A percentile compares a stretch with the other conserved stretches of the same genome.
These are phyloP conservation scores for Nymphicus hollandicus DNA, from an alignment of 2,113 vertebrate genomes.

Conservation along the genomic window DNA sequence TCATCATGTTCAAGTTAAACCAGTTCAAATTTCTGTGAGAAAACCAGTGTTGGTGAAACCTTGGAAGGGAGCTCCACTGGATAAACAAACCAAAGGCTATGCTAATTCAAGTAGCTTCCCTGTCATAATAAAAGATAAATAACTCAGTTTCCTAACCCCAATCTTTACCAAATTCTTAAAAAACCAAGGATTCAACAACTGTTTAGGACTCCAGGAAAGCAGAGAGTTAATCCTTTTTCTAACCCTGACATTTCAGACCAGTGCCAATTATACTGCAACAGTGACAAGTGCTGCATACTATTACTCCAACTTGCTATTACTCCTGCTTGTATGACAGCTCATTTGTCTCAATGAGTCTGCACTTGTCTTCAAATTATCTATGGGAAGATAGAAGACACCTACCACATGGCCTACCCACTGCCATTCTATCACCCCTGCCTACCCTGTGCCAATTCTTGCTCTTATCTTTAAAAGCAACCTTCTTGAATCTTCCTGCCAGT, in stretches of 20 bases:
- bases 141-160: background rate
- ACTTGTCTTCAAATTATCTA: background rate
- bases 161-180: background rate
- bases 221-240: background rate
- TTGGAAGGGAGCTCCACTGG: background rate
- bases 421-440: background rate
- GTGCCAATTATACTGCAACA: background rate
- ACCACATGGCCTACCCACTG: background rate
- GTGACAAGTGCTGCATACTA: background rate
- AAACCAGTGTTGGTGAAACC: background rate
- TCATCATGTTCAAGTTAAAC: background rate
- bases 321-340: background rate
- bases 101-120: background rate
- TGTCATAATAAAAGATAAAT: background rate
- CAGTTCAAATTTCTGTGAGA: background rate
- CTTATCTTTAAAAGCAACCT: constrained; percentile 20
- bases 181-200: background rate
- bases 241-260: background rate
- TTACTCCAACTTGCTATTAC: background rate
- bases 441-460: background rate
- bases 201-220: background rate
- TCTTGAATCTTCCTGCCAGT: background rate
- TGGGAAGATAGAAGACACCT: background rate
- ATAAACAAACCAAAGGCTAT: background rate
- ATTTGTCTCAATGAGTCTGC: background rate